These are phyloP conservation scores for Erpornis zantholeuca DNA, from an alignment of 2,113 vertebrate genomes.

Conservation along the genomic window DNA sequence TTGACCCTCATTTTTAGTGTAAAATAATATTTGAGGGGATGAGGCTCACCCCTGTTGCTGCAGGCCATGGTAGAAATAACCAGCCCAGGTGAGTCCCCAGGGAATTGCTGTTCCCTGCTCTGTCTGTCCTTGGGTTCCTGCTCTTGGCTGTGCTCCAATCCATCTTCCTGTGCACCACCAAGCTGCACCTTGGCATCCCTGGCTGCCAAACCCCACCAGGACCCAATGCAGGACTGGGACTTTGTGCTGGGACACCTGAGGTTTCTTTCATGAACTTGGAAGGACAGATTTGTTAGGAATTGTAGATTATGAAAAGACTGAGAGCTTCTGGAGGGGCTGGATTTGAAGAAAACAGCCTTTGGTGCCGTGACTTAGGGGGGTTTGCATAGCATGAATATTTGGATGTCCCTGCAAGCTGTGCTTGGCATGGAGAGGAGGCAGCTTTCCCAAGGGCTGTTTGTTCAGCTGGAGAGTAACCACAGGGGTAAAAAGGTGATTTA, in stretches of 20 bases:
- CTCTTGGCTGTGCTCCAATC: neutral
- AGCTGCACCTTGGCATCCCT: neutral
- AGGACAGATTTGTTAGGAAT: neutral
- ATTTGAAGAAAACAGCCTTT: neutral
- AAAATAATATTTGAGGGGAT: neutral
- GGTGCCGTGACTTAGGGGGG: neutral
- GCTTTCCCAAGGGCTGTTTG: neutral
- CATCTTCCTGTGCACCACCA: neutral
- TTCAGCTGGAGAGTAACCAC: neutral
- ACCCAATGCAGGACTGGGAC: neutral
- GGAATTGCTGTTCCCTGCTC: neutral
- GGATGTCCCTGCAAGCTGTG: neutral
- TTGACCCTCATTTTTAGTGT: neutral
- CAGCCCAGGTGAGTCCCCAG: neutral
- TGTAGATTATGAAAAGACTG: neutral
- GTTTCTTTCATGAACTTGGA: neutral
- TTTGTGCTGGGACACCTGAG: fast-evolving
- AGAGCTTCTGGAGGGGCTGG: neutral
- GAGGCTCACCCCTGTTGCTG: neutral
- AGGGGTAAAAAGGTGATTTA: neutral
- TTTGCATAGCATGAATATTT: neutral
- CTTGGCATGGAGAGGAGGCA: neutral
- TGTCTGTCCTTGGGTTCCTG: neutral
- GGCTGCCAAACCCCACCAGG: neutral
- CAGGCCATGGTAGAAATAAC: neutral